These are phyloP conservation scores for Dorcus parallelipipedus DNA, from an alignment of 2,888 invertebrate species.

Conservation along the genomic window DNA sequence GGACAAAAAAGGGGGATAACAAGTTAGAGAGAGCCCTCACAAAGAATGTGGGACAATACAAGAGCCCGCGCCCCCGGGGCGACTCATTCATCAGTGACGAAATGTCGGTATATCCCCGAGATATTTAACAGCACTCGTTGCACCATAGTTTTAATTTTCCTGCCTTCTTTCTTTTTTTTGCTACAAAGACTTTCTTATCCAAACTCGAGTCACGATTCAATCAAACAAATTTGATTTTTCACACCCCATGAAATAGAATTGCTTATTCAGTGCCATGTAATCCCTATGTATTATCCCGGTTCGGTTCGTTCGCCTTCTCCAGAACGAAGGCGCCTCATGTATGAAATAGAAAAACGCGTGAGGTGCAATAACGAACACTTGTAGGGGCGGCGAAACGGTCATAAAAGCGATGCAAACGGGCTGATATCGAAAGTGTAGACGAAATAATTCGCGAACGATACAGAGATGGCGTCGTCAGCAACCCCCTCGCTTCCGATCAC, in stretches of 20 bases:
- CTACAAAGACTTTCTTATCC: neutral
- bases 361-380: conserved; percentile 37
- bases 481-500: conserved; percentile 16
- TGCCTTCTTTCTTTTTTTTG: conserved; percentile 8
- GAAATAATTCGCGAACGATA: conserved; percentile 27
- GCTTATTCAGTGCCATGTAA: conserved; percentile 40
- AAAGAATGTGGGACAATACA: conserved; percentile 17
- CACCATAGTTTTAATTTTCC: conserved; percentile 14
- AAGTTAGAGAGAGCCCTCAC: conserved; percentile 8
- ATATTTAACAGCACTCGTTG: conserved; percentile 14
- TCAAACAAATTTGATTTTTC: conserved; percentile 40
- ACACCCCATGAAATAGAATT: conserved; percentile 39
- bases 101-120: conserved; percentile 13
- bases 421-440: conserved; percentile 26
- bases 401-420: conserved; percentile 38
- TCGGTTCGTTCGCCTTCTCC: conserved; percentile 15
- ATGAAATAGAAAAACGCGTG: conserved; percentile 18
- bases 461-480: conserved; percentile 23
- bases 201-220: conserved; percentile 34
- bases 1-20: conserved; percentile 10
- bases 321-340: conserved; percentile 3
- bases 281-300: conserved; percentile 24
- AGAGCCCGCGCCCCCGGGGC: conserved; percentile 9
- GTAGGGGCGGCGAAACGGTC: conserved; percentile 34
- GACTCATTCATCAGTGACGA: conserved; percentile 6